Base-by-base conservation (phyloP, 2,888 invertebrate species). In the Leptodirus hochenwartii region DNA sequence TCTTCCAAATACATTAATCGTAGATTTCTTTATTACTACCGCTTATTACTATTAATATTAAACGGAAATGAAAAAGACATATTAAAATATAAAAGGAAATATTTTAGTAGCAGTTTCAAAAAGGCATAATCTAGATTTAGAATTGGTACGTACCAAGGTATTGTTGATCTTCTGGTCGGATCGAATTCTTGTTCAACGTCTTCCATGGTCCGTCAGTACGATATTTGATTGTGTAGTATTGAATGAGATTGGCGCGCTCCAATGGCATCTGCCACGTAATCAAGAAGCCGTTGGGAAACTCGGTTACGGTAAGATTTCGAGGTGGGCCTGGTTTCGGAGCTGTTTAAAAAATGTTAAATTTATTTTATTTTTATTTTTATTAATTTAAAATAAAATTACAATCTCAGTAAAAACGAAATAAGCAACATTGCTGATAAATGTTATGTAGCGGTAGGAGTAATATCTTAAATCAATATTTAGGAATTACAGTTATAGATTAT, bases 321-420 rank as follows among this genome's bases (percentile, higher is more conserved):
- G 93, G 91, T 27, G 81, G 76, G 45, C 84, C 80, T 29, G 95
- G 90, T 58, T 80, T 80, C 34, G 90, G 88, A 57, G 90, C 91
- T 90, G 50, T 17, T 11, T 12, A 14, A n/a, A n/a, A n/a, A n/a
- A n/a, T n/a, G n/a, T n/a, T n/a, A n/a, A n/a, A n/a, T n/a, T n/a
- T n/a, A n/a, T n/a, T n/a, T n/a, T n/a, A n/a, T n/a, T n/a, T n/a
- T n/a, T n/a, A n/a, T n/a, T n/a, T n/a, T n/a, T n/a, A 45, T 37
- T 22, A 3, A 27, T 5, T 11, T 26, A 25, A 3, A 25, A 30
- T 22, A 12, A 27, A 42, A 34, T 35, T 32, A 34, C 37, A 25
- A 29, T 34, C 33, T 33, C 34, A 31, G 29, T 24, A 16, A 25
- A 27, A 27, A 25, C 12, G 8, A 32, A 31, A 34, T 32, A n/a